A percentile compares a stretch with the other conserved stretches of the same genome.
Conservation (phyloP, 2,113 vertebrate species). For the Pygoscelis adeliae region DNA sequence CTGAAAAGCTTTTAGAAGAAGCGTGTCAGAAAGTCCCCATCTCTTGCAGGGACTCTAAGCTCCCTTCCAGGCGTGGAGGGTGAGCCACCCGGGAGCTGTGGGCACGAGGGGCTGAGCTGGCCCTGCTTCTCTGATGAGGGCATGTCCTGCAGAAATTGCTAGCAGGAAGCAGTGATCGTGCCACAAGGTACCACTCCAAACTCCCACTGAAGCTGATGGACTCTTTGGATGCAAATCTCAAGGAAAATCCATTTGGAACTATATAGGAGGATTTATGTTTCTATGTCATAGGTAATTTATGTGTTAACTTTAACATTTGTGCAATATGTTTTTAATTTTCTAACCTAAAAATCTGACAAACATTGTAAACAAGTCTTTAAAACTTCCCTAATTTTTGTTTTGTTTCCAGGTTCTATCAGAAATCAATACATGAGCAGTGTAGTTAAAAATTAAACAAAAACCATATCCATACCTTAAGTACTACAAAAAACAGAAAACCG, state of each 20-base stretch:
- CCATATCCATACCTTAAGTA: neutral
- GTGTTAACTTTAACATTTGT: neutral
- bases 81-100: neutral
- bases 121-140: neutral
- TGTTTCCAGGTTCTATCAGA: neutral
- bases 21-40: neutral
- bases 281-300: neutral
- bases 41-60: neutral
- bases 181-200: neutral
- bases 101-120: neutral
- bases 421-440: neutral
- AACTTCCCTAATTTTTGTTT: neutral
- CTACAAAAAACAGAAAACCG: neutral
- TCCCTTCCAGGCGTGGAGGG: fast-evolving
- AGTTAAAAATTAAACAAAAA: neutral
- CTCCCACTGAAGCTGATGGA: neutral
- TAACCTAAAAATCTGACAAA: neutral
- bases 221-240: neutral
- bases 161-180: neutral
- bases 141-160: neutral
- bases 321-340: neutral
- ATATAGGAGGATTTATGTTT: neutral
- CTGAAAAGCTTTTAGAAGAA: neutral
- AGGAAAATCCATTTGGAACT: neutral
- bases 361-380: neutral